phyloP scores from a whole-genome alignment of 2,797 vertebrate species.

The Jordanella pulchra region DNA sequence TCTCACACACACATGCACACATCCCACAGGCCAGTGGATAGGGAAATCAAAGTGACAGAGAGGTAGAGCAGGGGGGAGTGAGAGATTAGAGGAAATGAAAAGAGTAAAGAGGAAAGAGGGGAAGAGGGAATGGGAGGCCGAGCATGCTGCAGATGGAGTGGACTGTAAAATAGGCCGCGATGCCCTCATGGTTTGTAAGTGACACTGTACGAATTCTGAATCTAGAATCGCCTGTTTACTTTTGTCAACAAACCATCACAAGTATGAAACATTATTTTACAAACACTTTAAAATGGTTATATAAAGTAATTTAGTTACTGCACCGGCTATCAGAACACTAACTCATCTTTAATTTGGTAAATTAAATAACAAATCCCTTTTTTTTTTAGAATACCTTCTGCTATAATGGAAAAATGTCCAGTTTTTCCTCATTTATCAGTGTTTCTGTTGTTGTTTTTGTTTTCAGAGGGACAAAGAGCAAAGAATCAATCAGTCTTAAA shows the following conservation, averaged over 20 bases:
- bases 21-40: conserved; percentile 80
- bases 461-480: neutral
- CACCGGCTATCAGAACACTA: neutral
- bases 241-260: conserved; percentile 6
- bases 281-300: conserved; percentile 5
- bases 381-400: neutral
- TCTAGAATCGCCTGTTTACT: conserved; percentile 14
- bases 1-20: conserved; percentile 50
- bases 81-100: conserved; percentile 84
- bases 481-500: neutral
- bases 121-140: conserved; percentile 71
- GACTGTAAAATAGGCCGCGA: conserved; percentile 73
- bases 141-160: conserved; percentile 68
- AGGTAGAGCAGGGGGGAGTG: conserved; percentile 73
- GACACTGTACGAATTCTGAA: conserved; percentile 52
- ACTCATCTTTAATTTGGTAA: neutral
- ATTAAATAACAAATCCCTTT: neutral
- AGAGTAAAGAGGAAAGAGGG: conserved; percentile 81
- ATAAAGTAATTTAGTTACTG: neutral
- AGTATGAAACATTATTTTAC: conserved; percentile 7
- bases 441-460: neutral
- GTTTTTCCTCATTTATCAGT: neutral
- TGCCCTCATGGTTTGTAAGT: conserved; percentile 52
- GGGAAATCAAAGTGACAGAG: conserved; percentile 84
- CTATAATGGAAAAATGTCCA: neutral